These are phyloP conservation scores for Linyphia triangularis DNA, from an alignment of 2,888 invertebrate species.

Conservation along the genomic window DNA sequence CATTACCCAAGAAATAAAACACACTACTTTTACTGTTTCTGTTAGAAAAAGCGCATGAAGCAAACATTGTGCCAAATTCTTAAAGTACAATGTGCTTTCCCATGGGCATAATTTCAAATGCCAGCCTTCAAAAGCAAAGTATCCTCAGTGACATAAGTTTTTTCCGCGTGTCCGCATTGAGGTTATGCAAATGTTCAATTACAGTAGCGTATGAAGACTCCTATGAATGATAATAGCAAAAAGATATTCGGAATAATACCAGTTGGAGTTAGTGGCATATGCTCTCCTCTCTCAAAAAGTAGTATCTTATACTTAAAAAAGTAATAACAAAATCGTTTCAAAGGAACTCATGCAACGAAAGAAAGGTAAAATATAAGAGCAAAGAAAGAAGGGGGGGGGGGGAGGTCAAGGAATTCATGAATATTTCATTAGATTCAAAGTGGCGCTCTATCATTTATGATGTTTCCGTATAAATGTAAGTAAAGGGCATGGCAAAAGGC, in stretches of 20 bases:
- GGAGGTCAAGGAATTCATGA: constrained; percentile 24
- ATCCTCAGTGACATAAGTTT: constrained; percentile 7
- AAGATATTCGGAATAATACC: constrained; percentile 20
- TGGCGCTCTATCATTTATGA: constrained; percentile 42
- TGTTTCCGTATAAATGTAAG: constrained; percentile 1
- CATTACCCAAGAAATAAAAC: neutral
- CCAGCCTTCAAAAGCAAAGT: neutral
- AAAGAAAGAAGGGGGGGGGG: neutral
- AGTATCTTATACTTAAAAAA: neutral
- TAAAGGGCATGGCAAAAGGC: neutral
- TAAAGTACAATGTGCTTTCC: neutral
- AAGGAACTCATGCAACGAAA: neutral
- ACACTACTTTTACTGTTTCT: neutral
- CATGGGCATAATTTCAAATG: neutral
- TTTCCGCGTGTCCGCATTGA: neutral
- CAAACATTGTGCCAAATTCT: neutral
- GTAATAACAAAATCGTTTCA: neutral
- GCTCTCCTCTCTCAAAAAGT: neutral
- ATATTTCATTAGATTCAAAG: constrained; percentile 62
- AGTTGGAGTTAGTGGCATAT: neutral
- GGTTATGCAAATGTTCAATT: constrained; percentile 28
- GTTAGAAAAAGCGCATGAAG: neutral
- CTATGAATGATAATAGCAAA: neutral
- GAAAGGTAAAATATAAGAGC: neutral
- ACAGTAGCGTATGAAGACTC: neutral